phyloP scores from a whole-genome alignment of 2,888 invertebrate species.

The Lycophotia porphyrea region DNA sequence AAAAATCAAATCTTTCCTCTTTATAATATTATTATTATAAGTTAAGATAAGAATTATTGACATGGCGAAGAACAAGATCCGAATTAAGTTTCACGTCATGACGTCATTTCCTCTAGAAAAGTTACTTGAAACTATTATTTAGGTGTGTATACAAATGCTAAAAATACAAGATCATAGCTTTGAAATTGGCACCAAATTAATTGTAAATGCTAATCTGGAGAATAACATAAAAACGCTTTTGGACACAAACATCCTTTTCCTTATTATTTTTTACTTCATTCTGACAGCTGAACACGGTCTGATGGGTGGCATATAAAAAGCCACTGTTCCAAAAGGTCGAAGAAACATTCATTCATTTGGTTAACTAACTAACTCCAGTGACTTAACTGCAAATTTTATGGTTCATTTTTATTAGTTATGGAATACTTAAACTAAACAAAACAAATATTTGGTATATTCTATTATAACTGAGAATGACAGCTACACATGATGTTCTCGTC shows the following conservation, averaged over 20 bases:
- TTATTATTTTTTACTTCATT: neutral
- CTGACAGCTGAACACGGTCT: too few species aligned
- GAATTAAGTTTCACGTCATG: neutral
- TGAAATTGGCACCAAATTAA: neutral
- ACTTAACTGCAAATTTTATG: conserved; percentile 13
- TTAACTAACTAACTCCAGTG: conserved; percentile 6
- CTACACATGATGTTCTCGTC: neutral
- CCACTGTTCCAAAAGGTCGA: conserved; percentile 1
- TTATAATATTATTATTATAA: too few species aligned
- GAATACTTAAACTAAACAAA: neutral
- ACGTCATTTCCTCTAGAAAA: neutral
- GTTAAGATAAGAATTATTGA: neutral
- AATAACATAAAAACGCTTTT: neutral
- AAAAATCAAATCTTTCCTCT: too few species aligned
- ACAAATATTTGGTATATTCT: neutral
- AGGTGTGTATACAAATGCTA: neutral
- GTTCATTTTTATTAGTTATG: conserved; percentile 1
- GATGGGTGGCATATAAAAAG: neutral
- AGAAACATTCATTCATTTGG: conserved; percentile 24
- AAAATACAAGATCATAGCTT: neutral
- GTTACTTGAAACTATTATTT: neutral
- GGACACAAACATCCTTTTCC: neutral
- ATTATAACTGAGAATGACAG: neutral
- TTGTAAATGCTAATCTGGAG: conserved; percentile 2
- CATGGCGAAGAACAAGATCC: neutral